These are phyloP conservation scores for Diaphora mendica DNA, from an alignment of 2,888 invertebrate genomes.

Conservation along the genomic window DNA sequence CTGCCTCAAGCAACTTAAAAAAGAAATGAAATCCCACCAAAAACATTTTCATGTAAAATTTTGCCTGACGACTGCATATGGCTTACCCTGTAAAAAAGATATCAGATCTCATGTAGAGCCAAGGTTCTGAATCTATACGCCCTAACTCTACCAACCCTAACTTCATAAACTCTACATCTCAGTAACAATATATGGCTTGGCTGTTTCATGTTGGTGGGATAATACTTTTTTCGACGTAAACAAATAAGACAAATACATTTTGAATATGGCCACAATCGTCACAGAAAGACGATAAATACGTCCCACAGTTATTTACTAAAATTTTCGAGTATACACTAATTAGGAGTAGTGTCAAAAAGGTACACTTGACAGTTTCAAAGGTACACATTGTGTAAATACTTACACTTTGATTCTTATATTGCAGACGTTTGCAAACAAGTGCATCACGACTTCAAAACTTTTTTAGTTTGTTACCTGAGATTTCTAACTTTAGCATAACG, in stretches of 20 bases:
- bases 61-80: too few relatives aligned
- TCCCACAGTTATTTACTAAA: background rate
- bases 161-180: too few relatives aligned
- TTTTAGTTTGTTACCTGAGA: background rate
- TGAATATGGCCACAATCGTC: background rate
- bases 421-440: background rate
- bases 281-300: background rate
- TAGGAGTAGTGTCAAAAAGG: background rate
- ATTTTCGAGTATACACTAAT: background rate
- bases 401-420: background rate
- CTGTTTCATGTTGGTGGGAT: too few relatives aligned
- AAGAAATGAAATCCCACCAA: too few relatives aligned
- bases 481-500: background rate
- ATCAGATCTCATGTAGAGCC: too few relatives aligned
- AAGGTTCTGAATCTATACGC: too few relatives aligned
- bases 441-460: background rate
- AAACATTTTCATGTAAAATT: too few relatives aligned
- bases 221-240: too few relatives aligned
- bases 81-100: too few relatives aligned
- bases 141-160: too few relatives aligned
- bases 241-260: background rate
- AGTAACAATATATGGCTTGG: too few relatives aligned
- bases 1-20: too few relatives aligned
- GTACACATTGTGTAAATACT: constrained; percentile 1
- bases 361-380: background rate